Conservation (phyloP, 2,888 invertebrate genomes). For the Diploptera punctata region DNA sequence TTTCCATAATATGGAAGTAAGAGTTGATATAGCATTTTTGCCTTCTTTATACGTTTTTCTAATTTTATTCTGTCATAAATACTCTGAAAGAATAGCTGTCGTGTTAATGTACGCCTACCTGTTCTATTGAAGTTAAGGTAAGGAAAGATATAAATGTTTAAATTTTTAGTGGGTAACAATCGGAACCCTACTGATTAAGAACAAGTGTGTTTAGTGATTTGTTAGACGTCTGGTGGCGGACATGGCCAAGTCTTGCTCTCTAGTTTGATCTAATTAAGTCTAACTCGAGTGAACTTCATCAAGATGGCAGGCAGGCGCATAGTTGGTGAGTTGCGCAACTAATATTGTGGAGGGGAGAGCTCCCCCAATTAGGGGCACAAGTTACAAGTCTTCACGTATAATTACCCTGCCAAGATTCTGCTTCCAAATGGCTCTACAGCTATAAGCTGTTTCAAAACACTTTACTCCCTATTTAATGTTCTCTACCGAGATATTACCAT, state of each 20-base stretch:
- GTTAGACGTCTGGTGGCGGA: not conserved
- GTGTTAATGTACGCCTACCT: too few species aligned
- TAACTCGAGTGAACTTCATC: constrained; percentile 25
- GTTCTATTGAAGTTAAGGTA: too few species aligned
- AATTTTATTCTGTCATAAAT: too few species aligned
- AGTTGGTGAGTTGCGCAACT: constrained; percentile 16
- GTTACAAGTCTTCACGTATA: constrained; percentile 26
- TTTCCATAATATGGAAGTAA: too few species aligned
- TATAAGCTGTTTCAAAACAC: not conserved
- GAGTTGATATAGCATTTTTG: too few species aligned
- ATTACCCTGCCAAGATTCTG: constrained; percentile 32
- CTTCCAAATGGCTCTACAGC: constrained; percentile 10
- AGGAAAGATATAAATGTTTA: too few species aligned
- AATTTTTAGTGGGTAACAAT: too few species aligned
- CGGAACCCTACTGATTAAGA: too few species aligned
- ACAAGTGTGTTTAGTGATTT: not conserved
- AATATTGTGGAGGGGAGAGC: constrained; percentile 12
- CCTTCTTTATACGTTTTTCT: too few species aligned
- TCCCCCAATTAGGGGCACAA: constrained; percentile 30
- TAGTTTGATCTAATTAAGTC: constrained; percentile 24
- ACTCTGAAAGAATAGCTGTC: too few species aligned
- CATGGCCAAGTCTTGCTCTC: constrained; percentile 23
- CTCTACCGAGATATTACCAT: too few species aligned
- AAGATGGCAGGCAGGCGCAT: constrained; percentile 14
- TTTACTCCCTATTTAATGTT: too few species aligned